phyloP scores from a whole-genome alignment of 2,888 invertebrate species.

The Calliopum simillimum region DNA sequence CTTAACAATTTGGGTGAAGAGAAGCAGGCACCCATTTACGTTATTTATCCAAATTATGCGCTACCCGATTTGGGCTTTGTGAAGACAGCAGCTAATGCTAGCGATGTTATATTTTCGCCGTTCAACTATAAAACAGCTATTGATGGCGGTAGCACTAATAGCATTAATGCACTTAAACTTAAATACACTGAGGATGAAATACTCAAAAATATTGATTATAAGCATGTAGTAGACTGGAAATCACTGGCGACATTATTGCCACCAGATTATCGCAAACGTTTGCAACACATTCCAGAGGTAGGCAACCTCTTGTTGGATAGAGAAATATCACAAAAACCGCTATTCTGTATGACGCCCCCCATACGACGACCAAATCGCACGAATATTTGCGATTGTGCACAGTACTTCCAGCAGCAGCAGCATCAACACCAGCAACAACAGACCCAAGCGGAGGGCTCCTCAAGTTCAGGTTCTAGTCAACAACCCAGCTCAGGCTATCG shows the following conservation, averaged over 20 bases:
- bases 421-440: constrained; percentile 39
- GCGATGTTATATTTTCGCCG: constrained; percentile 77
- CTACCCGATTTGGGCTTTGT: constrained; percentile 90
- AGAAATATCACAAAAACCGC: constrained; percentile 69
- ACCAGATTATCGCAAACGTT: constrained; percentile 81
- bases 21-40: constrained; percentile 82
- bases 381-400: constrained; percentile 65
- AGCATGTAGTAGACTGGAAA: constrained; percentile 93
- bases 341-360: constrained; percentile 72
- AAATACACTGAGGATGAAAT: constrained; percentile 77
- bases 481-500: constrained; percentile 89
- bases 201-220: constrained; percentile 82
- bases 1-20: constrained; percentile 73
- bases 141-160: constrained; percentile 45
- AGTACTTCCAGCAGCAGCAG: constrained; percentile 57
- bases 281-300: constrained; percentile 83
- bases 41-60: constrained; percentile 91
- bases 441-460: constrained; percentile 47
- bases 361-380: constrained; percentile 72
- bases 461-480: constrained; percentile 72
- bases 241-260: constrained; percentile 90
- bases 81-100: constrained; percentile 68
- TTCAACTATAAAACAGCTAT: constrained; percentile 73
- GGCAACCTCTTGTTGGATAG: constrained; percentile 67
- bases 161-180: constrained; percentile 49